Conservation (phyloP, 2,113 vertebrate genomes). For the Pangasianodon hypophthalmus region DNA sequence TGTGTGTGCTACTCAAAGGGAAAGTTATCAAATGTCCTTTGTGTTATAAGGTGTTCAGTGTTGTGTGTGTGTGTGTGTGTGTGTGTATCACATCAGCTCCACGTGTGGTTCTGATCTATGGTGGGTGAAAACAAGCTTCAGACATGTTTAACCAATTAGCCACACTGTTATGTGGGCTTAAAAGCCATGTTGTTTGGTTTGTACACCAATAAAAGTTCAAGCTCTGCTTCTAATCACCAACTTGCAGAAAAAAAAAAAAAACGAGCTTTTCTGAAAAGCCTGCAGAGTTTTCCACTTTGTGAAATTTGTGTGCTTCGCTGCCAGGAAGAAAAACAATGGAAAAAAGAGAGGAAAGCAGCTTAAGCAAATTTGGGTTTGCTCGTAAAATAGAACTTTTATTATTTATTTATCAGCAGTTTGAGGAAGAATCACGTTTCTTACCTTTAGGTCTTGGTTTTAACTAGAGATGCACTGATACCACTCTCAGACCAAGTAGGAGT, state of each 20-base stretch:
- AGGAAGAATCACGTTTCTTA: neutral
- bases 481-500: neutral
- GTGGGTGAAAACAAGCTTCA: conserved; percentile 63
- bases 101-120: conserved; percentile 61
- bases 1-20: neutral
- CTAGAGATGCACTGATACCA: neutral
- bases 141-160: conserved; percentile 74
- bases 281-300: conserved; percentile 32
- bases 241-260: conserved; percentile 28
- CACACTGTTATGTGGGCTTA: conserved; percentile 60
- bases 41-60: conserved; percentile 8
- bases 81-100: conserved; percentile 37
- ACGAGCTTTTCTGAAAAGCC: conserved; percentile 1
- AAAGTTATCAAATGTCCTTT: conserved; percentile 25
- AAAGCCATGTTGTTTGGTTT: conserved; percentile 67
- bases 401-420: neutral
- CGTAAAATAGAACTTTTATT: neutral
- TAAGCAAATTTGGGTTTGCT: neutral
- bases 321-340: conserved; percentile 35
- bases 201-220: conserved; percentile 63
- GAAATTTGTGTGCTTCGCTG: conserved; percentile 2
- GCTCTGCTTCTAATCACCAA: conserved; percentile 49
- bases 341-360: neutral
- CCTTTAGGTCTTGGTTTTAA: neutral
- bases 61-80: conserved; percentile 24